Conservation (phyloP, 2,797 vertebrate species). For the Brotogeris chrysoptera region DNA sequence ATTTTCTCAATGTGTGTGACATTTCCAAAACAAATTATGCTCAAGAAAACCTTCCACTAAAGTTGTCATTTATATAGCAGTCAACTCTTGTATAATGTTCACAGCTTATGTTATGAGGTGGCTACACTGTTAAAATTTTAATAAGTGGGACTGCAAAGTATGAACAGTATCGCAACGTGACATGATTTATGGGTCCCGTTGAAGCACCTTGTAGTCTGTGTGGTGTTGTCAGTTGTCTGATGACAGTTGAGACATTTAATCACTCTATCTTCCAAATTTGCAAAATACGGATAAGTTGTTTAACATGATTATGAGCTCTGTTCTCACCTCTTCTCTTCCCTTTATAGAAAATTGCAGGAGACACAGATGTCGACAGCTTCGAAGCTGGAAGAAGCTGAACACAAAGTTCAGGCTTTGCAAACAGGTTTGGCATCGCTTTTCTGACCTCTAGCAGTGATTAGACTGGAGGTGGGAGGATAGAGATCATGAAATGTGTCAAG, state of each 20-base stretch:
- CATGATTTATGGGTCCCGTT: background rate
- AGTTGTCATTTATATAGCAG: conserved; percentile 38
- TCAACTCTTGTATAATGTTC: conserved; percentile 42
- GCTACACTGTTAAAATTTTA: conserved; percentile 50
- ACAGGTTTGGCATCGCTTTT: conserved; percentile 82
- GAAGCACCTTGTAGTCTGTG: conserved; percentile 29
- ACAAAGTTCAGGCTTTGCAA: conserved; percentile 93
- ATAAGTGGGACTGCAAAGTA: conserved; percentile 13
- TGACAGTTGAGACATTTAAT: background rate
- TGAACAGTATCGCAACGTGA: background rate
- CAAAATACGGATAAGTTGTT: background rate
- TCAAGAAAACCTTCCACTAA: conserved; percentile 46
- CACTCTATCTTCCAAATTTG: background rate
- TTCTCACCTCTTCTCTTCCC: conserved; percentile 41
- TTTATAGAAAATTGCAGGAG: conserved; percentile 91
- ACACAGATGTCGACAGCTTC: conserved; percentile 92
- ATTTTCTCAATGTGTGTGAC: conserved; percentile 65
- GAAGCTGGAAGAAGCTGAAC: conserved; percentile 93
- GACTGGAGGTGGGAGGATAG: background rate
- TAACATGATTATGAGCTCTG: background rate
- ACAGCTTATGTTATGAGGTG: background rate
- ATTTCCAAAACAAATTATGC: conserved; percentile 67
- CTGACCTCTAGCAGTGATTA: background rate
- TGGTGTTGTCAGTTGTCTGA: conserved; percentile 3
- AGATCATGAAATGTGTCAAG: background rate